Evolutionary conservation across 2,113 vertebrate genomes (phyloP).

Genomic region (Labeo catla): DNA sequence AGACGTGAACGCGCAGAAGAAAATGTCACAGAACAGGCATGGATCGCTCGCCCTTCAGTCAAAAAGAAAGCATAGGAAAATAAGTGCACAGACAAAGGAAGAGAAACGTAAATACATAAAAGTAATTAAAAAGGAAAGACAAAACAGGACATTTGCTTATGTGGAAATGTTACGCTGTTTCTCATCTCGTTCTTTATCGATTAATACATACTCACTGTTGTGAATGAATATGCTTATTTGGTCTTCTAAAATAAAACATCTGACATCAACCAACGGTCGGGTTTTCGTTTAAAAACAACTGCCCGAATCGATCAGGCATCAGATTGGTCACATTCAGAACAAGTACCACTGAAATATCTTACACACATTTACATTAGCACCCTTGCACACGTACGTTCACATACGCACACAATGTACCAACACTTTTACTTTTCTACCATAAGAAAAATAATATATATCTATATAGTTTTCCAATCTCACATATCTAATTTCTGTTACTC

Average conservation of each 20-base stretch:
- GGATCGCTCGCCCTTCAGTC: background rate
- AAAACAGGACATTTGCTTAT: background rate
- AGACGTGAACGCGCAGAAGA: background rate
- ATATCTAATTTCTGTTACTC: constrained; percentile 39
- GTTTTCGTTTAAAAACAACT: constrained; percentile 25
- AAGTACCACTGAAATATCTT: constrained; percentile 7
- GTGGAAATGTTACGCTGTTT: background rate
- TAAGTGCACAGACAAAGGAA: background rate
- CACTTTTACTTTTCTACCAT: constrained; percentile 32
- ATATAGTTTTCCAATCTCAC: constrained; percentile 26
- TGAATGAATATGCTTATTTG: constrained; percentile 42
- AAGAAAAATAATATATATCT: constrained; percentile 19
- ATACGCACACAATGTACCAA: constrained; percentile 34
- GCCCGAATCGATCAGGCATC: background rate
- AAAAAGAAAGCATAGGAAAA: background rate
- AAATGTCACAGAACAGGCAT: background rate
- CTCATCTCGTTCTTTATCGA: background rate
- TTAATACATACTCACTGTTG: background rate
- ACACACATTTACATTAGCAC: constrained; percentile 27
- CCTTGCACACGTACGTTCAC: constrained; percentile 25
- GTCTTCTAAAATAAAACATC: constrained; percentile 13
- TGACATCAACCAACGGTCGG: background rate
- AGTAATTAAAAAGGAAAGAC: background rate
- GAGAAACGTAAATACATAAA: background rate
- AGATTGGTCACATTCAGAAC: constrained; percentile 42